A percentile compares a stretch with the other conserved stretches of the same genome.
phyloP scores from a whole-genome alignment of 2,113 vertebrate genomes.

The Ivindomyrus marchei region DNA sequence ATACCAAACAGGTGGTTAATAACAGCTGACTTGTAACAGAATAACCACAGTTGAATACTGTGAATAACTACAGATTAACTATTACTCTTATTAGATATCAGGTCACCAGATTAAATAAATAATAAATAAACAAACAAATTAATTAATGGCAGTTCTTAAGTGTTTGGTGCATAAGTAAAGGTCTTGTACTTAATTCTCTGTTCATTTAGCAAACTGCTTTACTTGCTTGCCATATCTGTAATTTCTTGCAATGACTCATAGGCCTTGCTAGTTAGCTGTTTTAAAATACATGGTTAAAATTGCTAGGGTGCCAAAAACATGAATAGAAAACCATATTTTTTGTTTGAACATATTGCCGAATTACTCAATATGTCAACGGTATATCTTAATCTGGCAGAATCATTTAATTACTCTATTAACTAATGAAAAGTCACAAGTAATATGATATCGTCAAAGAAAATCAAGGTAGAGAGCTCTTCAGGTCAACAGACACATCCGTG shows the following conservation, averaged over 20 bases:
- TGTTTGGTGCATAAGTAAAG: background rate
- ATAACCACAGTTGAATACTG: background rate
- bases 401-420: background rate
- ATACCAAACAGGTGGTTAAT: background rate
- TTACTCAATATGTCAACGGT: background rate
- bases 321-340: background rate
- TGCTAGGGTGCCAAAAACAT: background rate
- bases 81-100: background rate
- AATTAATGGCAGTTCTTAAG: background rate
- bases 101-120: background rate
- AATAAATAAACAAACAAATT: background rate
- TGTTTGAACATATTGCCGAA: background rate
- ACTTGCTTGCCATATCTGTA: background rate
- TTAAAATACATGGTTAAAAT: background rate
- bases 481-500: background rate
- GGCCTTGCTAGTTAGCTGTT: background rate
- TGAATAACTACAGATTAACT: background rate
- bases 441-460: background rate
- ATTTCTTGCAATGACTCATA: background rate
- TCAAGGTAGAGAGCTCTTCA: background rate
- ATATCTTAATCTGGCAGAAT: background rate
- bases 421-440: background rate
- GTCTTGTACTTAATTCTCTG: background rate
- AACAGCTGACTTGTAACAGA: background rate
- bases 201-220: background rate